phyloP scores from a whole-genome alignment of 2,797 vertebrate genomes.

The Tapirus indicus region DNA sequence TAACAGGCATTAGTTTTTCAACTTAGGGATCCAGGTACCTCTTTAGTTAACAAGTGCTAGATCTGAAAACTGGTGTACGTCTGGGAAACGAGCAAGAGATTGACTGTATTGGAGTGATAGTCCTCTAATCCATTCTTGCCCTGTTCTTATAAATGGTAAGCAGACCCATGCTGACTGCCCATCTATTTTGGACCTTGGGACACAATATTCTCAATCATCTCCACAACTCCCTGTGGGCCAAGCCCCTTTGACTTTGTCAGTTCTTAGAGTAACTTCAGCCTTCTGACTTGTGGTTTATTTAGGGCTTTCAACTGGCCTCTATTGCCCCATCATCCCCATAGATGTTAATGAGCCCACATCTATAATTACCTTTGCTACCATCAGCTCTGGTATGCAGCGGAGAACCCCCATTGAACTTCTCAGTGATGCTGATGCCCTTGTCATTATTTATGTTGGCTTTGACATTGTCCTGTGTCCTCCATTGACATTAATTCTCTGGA shows the following conservation, averaged over 20 bases:
- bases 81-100: not conserved
- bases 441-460: not conserved
- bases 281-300: not conserved
- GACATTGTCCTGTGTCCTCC: not conserved
- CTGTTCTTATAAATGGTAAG: not conserved
- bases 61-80: not conserved
- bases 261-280: not conserved
- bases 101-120: not conserved
- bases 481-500: not conserved
- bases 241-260: not conserved
- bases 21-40: not conserved
- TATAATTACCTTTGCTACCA: not conserved
- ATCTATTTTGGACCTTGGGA: not conserved
- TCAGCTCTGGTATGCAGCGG: not conserved
- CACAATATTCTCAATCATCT: not conserved
- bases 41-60: not conserved
- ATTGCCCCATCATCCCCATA: not conserved
- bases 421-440: too few relatives aligned
- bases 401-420: not conserved
- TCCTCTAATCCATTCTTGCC: not conserved
- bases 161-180: not conserved
- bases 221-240: not conserved
- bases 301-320: not conserved
- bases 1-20: not conserved
- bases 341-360: not conserved